Conservation (phyloP, 2,888 invertebrate genomes). For the Diadegma fenestrale region DNA sequence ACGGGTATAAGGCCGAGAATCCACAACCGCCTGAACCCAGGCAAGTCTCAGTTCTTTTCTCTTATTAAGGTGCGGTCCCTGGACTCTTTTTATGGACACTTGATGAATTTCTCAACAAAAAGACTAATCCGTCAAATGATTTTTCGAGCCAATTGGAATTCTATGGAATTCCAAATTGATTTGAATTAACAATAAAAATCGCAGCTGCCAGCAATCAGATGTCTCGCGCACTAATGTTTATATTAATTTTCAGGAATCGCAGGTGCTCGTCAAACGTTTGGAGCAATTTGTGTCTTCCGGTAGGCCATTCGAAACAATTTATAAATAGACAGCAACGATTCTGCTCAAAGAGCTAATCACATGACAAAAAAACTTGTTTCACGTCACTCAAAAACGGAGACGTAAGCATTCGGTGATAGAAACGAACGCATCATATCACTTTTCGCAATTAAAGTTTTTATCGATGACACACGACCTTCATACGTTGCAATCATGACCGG, state of each 20-base stretch:
- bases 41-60: conserved; percentile 47
- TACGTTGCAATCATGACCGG: conserved; percentile 12
- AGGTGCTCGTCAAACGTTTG: not conserved
- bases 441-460: conserved; percentile 26
- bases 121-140: conserved; percentile 2
- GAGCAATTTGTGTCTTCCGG: too few species aligned
- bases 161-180: not conserved
- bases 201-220: not conserved
- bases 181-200: not conserved
- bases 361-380: conserved; percentile 16
- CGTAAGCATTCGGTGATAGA: not conserved
- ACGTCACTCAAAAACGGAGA: not conserved
- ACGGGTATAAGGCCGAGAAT: conserved; percentile 77
- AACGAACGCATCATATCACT: conserved; percentile 12
- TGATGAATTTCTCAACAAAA: not conserved
- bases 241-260: not conserved
- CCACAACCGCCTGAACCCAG: conserved; percentile 59
- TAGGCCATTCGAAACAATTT: too few species aligned
- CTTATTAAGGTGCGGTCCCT: conserved; percentile 42
- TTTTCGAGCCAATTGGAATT: not conserved
- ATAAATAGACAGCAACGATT: too few species aligned
- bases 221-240: too few species aligned
- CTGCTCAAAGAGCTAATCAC: conserved; percentile 9
- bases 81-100: conserved; percentile 5
- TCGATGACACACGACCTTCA: conserved; percentile 32